Evolutionary conservation across 2,797 vertebrate genomes (phyloP), one percentile per base, ranked within the genome.

Genomic region (Orestias chungarensis): DNA sequence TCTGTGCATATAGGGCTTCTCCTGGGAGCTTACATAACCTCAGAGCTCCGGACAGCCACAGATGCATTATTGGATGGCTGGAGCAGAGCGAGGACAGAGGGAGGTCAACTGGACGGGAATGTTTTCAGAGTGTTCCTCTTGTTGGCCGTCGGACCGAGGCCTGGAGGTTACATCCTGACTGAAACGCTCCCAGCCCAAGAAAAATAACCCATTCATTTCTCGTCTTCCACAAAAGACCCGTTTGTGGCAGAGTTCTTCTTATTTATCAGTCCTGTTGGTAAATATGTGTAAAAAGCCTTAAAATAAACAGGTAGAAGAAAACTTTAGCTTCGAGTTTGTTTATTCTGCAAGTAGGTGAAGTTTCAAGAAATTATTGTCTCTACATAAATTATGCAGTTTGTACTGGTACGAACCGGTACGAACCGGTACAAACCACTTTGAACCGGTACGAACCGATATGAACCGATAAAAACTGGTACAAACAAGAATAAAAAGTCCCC

Each of bases 21-120:
- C 33, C 76, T 27, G 17, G 47, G 65, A 70, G 79, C 29, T 90
- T 90, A 66, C 71, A 33, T 80, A 90, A 88, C 73, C 70, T 66
- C 69, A 0, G 52, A 46, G 75, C 40, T 66, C 78, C 14, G 72
- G 54, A 65, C 71, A 68, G 33, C 65, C 15, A 4, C 54, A 72
- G 49, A 43, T 43, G 69, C 75, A 85, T 79, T 79, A 74, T 82
- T 82, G 76, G 83, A 82, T 69, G n/a, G 71, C 47, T 75, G 76
- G 52, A 54, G 3, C 68, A 17, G 23, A 83, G 70, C 31, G 57
- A 64, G 87, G 79, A 81, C 82, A 85, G 9, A 70, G 27, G 68
- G 74, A 86, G 82, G 83, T 88, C 83, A 86, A 42, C 82, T 81
- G 87, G 76, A 82, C 75, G 29, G 76, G 64, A 79, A 86, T 80